Evolutionary conservation across 2,113 vertebrate species (phyloP), one percentile per base, ranked within the genome.

Genomic region (Paralichthys olivaceus): DNA sequence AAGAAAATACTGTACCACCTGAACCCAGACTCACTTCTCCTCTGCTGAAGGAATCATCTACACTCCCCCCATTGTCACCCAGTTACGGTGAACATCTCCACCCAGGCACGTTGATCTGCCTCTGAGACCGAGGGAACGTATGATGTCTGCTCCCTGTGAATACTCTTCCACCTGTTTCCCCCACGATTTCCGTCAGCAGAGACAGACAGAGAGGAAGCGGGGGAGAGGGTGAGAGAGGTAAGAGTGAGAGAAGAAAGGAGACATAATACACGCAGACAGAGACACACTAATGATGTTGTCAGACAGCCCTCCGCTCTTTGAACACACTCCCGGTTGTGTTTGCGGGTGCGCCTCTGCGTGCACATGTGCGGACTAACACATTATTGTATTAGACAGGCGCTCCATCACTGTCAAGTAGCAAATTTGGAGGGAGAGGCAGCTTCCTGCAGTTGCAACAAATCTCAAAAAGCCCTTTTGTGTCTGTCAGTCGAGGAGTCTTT

Each of bases 211-310:
- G 1, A 49, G 64, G 68, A 75, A 70, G 72, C 37, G 70, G 77
- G 64, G 66, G 69, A 74, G 45, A 57, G 69, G 75, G 72, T 75
- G 77, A 69, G 74, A 37, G 72, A 82, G 76, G 78, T 60, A 77
- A 78, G 66, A 69, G 51, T 0, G 15, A 59, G 20, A 79, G 79
- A 83, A 77, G 28, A 88, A 82, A 81, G 75, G 40, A 75, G 80
- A 75, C 45, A 56, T 74, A 84, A 84, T 66, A 80, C 83, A 83
- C 81, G 70, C 77, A 83, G 88, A 82, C 85, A 77, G 62, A 89
- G 84, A 87, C 72, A 87, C 89, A 81, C 89, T 92, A 93, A 92
- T 86, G 91, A 93, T 88, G 90, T 90, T 91, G 89, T 93, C 89
- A 92, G 87, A 82, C 81, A 74, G 72, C 69, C 69, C 69, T 69